phyloP scores from a whole-genome alignment of 1,140 invertebrate species.

The Anastrepha obliqua region DNA sequence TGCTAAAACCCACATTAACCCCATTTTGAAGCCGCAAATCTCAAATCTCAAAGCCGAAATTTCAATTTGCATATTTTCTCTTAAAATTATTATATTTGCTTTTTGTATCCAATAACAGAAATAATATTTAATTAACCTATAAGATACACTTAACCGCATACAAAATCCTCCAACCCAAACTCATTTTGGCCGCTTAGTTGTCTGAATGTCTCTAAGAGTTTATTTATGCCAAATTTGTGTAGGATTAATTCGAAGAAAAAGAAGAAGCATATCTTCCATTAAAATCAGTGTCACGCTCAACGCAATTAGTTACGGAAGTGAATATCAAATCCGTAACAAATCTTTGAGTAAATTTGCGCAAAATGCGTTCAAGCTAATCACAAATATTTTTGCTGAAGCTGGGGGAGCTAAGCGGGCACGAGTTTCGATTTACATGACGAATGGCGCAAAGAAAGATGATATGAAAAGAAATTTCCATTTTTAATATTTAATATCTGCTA shows the following conservation, averaged over 20 bases:
- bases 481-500: neutral
- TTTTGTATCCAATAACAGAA: neutral
- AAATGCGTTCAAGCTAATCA: constrained; percentile 20
- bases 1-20: neutral
- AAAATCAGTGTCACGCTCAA: neutral
- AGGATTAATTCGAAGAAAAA: neutral
- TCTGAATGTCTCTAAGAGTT: neutral
- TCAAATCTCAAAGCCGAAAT: neutral
- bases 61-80: constrained; percentile 37
- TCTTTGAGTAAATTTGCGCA: neutral
- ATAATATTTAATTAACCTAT: constrained; percentile 1
- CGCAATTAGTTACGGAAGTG: constrained; percentile 20
- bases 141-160: neutral
- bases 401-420: neutral
- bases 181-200: neutral
- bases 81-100: neutral
- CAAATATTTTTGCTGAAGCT: neutral
- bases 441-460: neutral
- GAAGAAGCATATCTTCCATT: neutral
- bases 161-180: neutral
- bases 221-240: neutral
- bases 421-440: constrained; percentile 7
- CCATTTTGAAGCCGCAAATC: neutral
- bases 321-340: constrained; percentile 27
- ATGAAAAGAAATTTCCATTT: constrained; percentile 32